A percentile compares a stretch with the other conserved stretches of the same genome.
phyloP scores from a whole-genome alignment of 35 echinoderm and acorn worm species.

The Ophiothrix spiculata region DNA sequence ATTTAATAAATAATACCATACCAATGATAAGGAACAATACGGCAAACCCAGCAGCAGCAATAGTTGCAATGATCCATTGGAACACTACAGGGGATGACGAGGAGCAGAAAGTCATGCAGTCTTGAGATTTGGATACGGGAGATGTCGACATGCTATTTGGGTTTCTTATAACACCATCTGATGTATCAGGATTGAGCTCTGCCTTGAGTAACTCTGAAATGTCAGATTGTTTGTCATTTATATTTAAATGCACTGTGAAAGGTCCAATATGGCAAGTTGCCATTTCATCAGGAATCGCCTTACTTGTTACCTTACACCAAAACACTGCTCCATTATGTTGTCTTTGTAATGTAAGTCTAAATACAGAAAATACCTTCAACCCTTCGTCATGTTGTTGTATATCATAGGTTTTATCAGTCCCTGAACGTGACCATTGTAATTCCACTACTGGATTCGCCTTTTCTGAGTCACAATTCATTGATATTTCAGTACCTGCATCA shows the following conservation, averaged over 20 bases:
- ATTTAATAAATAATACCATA: background rate
- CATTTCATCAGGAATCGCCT: background rate
- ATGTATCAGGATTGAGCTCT: background rate
- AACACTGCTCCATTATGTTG: background rate
- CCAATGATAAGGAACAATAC: background rate
- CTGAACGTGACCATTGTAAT: background rate
- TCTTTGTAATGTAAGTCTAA: background rate
- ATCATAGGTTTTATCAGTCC: background rate
- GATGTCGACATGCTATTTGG: background rate
- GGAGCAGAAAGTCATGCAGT: background rate
- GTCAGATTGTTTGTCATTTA: background rate
- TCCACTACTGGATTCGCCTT: background rate
- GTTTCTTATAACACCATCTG: background rate
- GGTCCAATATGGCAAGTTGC: slow-evolving; percentile 5
- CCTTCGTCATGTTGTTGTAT: background rate
- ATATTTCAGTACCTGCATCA: background rate
- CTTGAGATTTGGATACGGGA: background rate
- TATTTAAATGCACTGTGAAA: background rate
- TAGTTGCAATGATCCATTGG: background rate
- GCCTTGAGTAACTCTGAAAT: background rate
- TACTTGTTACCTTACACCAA: background rate
- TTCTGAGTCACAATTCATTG: background rate
- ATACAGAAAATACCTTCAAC: background rate
- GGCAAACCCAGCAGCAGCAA: background rate
- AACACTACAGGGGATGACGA: background rate